phyloP scores from a whole-genome alignment of 2,113 vertebrate species.

The Formicarius rufipectus region DNA sequence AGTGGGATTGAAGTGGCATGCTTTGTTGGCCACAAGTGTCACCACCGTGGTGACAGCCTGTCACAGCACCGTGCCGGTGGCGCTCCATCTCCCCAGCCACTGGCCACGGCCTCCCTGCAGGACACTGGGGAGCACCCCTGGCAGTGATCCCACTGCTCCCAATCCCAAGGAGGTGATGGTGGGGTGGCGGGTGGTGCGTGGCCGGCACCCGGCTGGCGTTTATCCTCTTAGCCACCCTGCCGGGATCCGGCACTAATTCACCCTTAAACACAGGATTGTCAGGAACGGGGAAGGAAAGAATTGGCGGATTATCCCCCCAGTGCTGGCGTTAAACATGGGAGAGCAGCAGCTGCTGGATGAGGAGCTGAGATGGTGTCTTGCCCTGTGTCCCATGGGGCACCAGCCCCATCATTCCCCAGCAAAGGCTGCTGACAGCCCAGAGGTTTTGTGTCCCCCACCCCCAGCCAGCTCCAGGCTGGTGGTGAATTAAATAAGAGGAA shows the following conservation, averaged over 20 bases:
- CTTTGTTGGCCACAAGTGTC: not conserved
- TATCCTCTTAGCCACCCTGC: conserved; percentile 57
- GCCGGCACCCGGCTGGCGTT: not conserved
- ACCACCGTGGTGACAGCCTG: accelerated
- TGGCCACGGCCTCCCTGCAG: accelerated
- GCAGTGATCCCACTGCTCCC: not conserved
- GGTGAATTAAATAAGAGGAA: not conserved
- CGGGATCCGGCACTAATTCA: conserved; percentile 57
- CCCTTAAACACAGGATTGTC: conserved; percentile 63
- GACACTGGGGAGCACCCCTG: not conserved
- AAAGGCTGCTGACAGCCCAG: not conserved
- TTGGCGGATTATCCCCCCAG: conserved; percentile 18
- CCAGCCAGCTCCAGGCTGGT: not conserved
- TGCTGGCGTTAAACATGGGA: not conserved
- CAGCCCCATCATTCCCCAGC: accelerated
- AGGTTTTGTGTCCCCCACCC: not conserved
- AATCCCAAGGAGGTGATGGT: accelerated
- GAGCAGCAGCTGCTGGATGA: not conserved
- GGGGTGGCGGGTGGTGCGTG: accelerated
- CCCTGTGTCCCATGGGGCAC: accelerated
- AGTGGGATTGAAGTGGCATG: accelerated
- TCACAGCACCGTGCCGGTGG: accelerated
- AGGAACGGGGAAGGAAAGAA: not conserved
- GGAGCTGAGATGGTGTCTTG: not conserved
- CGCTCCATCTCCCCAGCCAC: not conserved